Base-by-base conservation (phyloP, 1,140 invertebrate species). In the Anadara kagoshimensis region DNA sequence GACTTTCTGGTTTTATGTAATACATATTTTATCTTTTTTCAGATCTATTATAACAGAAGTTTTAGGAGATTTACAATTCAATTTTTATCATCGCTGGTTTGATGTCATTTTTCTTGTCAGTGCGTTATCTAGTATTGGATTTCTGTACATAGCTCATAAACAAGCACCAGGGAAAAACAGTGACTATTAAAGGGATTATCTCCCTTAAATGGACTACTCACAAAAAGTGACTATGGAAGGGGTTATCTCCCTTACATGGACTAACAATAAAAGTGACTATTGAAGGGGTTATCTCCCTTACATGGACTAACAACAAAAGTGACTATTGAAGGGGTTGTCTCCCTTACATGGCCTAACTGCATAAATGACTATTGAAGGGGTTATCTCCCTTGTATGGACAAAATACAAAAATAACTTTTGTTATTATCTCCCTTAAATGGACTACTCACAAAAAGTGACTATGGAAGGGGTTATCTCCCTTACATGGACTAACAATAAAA, bases 1-100 rank as follows among this genome's bases (percentile, higher is more conserved):
- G 2, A 36, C 29, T 36, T 36, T 7, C 29, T 36, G 29, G 7
- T 36, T 3, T 36, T 36, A 36, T 36, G 2, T 36, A 36, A 36
- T 36, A 36, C 29, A 36, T 36, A 36, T 36, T 36, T 24, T 43
- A 70, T 53, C 72, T 10, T 65, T 29, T 85, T 89, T 65, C 81
- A 91, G 98, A 29, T 94, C 94, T 51, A 99, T 99, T 73, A 98
- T 99, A 71, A 99, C 98, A 0, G 95, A 99, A 92, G 98, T 99
- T 0, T 90, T 99, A 0, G 98, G 98, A 10, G 97, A 99, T 88
- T 90, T 99, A 66, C 97, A 99, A 88, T 99, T 99, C 84, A 99
- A 97, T 88, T 99, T 99, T 91, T 99, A 99, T 88, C 98, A 99
- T 90, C 93, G 98, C 61, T 99, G 98, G 98, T 99, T 99, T 90